phyloP scores from a whole-genome alignment of 2,797 vertebrate species.

The Antennarius maculatus region DNA sequence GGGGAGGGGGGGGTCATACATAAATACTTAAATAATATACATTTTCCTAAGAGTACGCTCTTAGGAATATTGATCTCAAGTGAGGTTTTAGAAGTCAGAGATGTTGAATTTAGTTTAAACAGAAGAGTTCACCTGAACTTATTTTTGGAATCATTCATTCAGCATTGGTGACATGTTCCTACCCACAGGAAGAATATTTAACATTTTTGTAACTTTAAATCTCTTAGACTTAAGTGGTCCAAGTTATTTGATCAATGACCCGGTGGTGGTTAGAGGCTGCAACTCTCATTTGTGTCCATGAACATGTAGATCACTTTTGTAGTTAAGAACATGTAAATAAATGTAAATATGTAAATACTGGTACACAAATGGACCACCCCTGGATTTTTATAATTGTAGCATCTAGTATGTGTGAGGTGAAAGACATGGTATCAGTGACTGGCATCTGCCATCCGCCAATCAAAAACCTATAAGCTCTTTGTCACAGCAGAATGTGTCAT shows the following conservation, averaged over 20 bases:
- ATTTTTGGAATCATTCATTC: neutral
- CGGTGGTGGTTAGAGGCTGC: neutral
- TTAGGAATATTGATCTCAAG: too few relatives aligned
- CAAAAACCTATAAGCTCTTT: neutral
- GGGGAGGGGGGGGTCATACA: too few relatives aligned
- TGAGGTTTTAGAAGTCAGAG: slow-evolving; percentile 23
- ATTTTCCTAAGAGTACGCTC: too few relatives aligned
- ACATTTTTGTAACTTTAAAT: neutral
- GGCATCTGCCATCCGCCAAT: slow-evolving; percentile 16
- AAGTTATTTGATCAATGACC: too few relatives aligned
- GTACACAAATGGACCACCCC: slow-evolving; percentile 7
- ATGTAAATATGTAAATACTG: slow-evolving; percentile 74
- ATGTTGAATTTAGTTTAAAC: slow-evolving; percentile 45
- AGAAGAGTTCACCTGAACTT: slow-evolving; percentile 7
- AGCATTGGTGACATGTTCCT: neutral
- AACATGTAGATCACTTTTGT: slow-evolving; percentile 38
- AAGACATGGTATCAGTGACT: slow-evolving; percentile 11
- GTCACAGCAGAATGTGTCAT: neutral
- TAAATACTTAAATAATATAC: too few relatives aligned
- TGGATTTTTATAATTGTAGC: slow-evolving; percentile 46
- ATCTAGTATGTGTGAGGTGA: slow-evolving; percentile 20
- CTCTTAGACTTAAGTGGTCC: neutral
- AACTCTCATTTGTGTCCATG: slow-evolving; percentile 15
- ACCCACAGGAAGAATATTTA: neutral
- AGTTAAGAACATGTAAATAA: slow-evolving; percentile 60